Percentiles rank a stretch among this genome's conserved stretches.
Evolutionary conservation across 2,113 vertebrate genomes (phyloP).

Genomic region (Channa maculata): DNA sequence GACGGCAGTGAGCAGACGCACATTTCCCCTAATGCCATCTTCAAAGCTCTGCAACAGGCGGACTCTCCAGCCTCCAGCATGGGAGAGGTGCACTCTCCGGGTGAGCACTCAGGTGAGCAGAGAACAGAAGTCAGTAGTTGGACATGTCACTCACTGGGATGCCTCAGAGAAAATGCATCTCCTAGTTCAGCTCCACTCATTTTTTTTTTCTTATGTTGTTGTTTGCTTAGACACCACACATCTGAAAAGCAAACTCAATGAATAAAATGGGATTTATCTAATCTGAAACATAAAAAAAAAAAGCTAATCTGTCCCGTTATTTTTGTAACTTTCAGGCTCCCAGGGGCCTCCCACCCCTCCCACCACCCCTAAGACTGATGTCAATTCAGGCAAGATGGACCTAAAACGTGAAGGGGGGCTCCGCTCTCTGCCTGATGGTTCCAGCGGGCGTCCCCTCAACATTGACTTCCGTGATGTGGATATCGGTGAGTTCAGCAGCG

Average conservation of each 20-base stretch:
- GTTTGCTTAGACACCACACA: too few species aligned
- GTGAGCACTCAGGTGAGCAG: slow-evolving; percentile 92
- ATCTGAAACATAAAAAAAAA: too few species aligned
- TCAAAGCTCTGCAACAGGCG: slow-evolving; percentile 96
- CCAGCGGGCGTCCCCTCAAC: slow-evolving; percentile 90
- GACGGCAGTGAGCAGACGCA: slow-evolving; percentile 92
- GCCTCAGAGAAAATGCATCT: too few species aligned
- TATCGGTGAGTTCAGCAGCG: slow-evolving; percentile 96
- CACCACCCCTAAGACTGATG: slow-evolving; percentile 94
- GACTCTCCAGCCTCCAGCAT: slow-evolving; percentile 97
- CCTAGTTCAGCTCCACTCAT: too few species aligned
- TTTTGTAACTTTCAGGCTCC: slow-evolving; percentile 76
- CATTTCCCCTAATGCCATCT: slow-evolving; percentile 95
- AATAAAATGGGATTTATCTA: too few species aligned
- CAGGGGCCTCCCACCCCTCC: slow-evolving; percentile 96
- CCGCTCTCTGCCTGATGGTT: slow-evolving; percentile 87
- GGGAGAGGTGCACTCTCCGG: slow-evolving; percentile 95
- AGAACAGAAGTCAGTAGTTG: neutral
- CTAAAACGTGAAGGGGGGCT: slow-evolving; percentile 90
- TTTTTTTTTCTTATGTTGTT: too few species aligned
- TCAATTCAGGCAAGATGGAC: slow-evolving; percentile 90
- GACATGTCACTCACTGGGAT: neutral
- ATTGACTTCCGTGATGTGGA: slow-evolving; percentile 98
- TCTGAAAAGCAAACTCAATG: too few species aligned
- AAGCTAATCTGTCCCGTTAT: neutral